Base-by-base conservation (phyloP, 2,113 vertebrate species). In the Solenodon paradoxus region DNA sequence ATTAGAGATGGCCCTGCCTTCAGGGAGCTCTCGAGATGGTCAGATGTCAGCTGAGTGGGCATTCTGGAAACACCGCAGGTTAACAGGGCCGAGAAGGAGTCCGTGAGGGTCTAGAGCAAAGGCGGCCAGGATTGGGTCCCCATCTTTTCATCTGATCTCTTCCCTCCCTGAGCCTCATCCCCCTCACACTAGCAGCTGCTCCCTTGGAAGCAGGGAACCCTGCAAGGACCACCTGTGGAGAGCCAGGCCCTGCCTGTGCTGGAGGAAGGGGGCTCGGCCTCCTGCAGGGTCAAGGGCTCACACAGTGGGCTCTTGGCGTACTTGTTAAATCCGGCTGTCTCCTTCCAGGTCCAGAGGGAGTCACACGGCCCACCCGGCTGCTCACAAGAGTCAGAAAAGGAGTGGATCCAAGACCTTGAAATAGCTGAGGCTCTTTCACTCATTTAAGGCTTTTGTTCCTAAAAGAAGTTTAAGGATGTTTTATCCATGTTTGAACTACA, bases 371-470 rank as follows among this genome's bases (percentile, higher is more conserved):
- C 68, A n/a, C 92, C 69, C 0, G 63, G 53, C 74, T 64, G 35
- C 51, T 93, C 92, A 64, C 71, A 45, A 82, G 35, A n/a, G 71
- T 40, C 85, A 88, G 82, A 78, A 66, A 88, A 30, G 49, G 51
- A 91, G 63, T 2, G 51, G 53, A 79, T 35, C 89, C 93, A 93
- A 88, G 69, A 69, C 91, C 68, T 88, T 3, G 61, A 88, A 78
- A 95, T 57, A 77, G 24, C 82, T 42, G 26, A 75, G 66, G 47
- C 85, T 89, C 77, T 66, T 85, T 63, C 71, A 57, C 64, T 77
- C 78, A n/a, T 72, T 74, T 82, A 47, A 94, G 77, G 85, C 68
- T 72, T 89, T 57, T 72, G 59, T 84, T 93, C 74, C 94, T 90
- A 64, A 79, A 79, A 93, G 87, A 93, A 59, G 42, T 61, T 85